These are phyloP conservation scores for Melanargia galathea DNA, from an alignment of 2,888 invertebrate species.

Conservation along the genomic window DNA sequence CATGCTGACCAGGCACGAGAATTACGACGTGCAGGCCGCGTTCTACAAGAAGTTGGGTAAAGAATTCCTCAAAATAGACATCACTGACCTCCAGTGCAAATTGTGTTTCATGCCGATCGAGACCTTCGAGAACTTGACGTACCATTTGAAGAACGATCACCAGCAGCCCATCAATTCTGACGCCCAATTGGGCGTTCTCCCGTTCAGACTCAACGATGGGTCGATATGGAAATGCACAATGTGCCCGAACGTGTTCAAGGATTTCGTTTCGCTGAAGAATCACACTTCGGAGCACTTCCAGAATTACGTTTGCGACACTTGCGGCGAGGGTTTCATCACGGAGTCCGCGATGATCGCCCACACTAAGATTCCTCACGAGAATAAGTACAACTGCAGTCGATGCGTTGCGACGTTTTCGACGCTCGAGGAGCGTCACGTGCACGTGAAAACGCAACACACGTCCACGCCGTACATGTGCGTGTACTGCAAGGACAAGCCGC, in stretches of 20 bases:
- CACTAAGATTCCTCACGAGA: conserved; percentile 73
- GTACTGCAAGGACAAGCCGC: conserved; percentile 71
- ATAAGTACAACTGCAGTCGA: conserved; percentile 71
- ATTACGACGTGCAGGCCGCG: conserved; percentile 69
- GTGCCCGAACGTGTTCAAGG: conserved; percentile 72
- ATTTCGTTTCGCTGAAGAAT: conserved; percentile 69
- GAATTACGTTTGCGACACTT: conserved; percentile 76
- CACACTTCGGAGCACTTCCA: conserved; percentile 74
- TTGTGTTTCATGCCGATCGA: conserved; percentile 66
- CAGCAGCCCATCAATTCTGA: conserved; percentile 68
- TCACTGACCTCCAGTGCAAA: conserved; percentile 74
- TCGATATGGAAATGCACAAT: conserved; percentile 73
- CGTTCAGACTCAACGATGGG: conserved; percentile 69
- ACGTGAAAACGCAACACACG: conserved; percentile 73
- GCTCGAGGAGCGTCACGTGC: conserved; percentile 67
- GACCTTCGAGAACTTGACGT: conserved; percentile 62
- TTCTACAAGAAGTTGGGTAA: conserved; percentile 76
- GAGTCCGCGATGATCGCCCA: conserved; percentile 75
- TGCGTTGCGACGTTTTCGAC: conserved; percentile 72
- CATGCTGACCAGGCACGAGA: conserved; percentile 62
- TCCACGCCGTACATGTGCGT: conserved; percentile 71
- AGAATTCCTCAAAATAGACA: conserved; percentile 71
- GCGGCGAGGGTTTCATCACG: conserved; percentile 76
- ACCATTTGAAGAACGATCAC: conserved; percentile 69
- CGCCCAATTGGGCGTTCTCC: conserved; percentile 68